Evolutionary conservation across 2,888 invertebrate species (phyloP).

Genomic region (Drosophila formosana): DNA sequence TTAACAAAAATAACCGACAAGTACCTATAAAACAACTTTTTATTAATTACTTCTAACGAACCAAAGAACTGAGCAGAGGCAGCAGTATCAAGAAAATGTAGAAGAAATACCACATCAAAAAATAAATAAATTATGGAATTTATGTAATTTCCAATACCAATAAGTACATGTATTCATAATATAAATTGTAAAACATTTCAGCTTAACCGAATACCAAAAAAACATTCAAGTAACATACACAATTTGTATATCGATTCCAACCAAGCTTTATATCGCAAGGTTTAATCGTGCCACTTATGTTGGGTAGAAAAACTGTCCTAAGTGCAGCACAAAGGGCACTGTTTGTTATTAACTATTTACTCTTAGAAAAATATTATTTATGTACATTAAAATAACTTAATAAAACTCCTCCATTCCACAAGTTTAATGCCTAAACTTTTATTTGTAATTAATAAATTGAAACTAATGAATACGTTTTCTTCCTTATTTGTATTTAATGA

Average conservation of each 20-base stretch:
- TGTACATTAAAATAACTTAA: constrained; percentile 20
- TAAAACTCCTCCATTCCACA: constrained; percentile 21
- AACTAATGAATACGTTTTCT: too few relatives aligned
- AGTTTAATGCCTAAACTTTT: not conserved
- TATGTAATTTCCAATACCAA: constrained; percentile 8
- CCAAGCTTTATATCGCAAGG: constrained; percentile 27
- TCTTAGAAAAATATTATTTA: constrained; percentile 15
- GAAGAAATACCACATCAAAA: constrained; percentile 32
- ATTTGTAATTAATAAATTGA: too few relatives aligned
- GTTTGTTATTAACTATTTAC: constrained; percentile 71
- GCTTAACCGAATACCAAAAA: constrained; percentile 25
- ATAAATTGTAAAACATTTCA: constrained; percentile 31
- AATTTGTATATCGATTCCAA: constrained; percentile 23
- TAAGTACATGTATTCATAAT: constrained; percentile 19
- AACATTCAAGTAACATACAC: constrained; percentile 11
- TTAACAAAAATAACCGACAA: constrained; percentile 77
- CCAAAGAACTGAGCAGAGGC: constrained; percentile 75
- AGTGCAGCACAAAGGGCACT: constrained; percentile 61
- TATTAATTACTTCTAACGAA: constrained; percentile 75
- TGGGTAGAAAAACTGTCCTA: constrained; percentile 46
- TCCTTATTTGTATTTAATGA: too few relatives aligned
- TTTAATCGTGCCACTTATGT: constrained; percentile 37
- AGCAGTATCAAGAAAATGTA: constrained; percentile 59
- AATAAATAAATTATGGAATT: constrained; percentile 50
- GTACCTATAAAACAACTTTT: constrained; percentile 75